These are phyloP conservation scores for Tachyglossus aculeatus DNA, from an alignment of 2,797 vertebrate species.

Conservation along the genomic window DNA sequence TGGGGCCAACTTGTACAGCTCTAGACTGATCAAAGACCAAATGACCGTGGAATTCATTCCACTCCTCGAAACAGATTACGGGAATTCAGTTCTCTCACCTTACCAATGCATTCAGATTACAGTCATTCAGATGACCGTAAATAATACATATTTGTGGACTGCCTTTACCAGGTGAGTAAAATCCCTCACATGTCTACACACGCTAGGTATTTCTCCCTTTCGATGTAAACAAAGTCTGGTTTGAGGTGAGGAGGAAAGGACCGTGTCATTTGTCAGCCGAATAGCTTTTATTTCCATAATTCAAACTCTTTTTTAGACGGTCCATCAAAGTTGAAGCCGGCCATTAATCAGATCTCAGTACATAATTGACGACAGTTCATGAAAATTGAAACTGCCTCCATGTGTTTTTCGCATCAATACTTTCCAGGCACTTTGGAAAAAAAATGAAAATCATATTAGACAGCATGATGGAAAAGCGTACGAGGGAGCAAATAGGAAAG, in stretches of 20 bases:
- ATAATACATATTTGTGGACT: conserved; percentile 41
- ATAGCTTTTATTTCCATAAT: conserved; percentile 48
- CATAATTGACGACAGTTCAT: conserved; percentile 33
- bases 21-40: conserved; percentile 2
- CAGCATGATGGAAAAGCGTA: conserved; percentile 14
- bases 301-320: conserved; percentile 14
- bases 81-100: conserved; percentile 1
- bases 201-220: neutral
- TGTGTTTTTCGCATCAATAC: conserved; percentile 23
- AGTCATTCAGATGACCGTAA: neutral
- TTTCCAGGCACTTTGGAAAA: conserved; percentile 8
- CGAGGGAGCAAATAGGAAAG: conserved; percentile 23
- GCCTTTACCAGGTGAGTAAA: neutral
- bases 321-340: conserved; percentile 27
- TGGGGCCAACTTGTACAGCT: conserved; percentile 2
- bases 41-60: conserved; percentile 1
- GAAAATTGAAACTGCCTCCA: conserved; percentile 45
- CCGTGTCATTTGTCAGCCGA: conserved; percentile 39
- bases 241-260: conserved; percentile 17
- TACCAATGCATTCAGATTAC: neutral
- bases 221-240: conserved; percentile 7
- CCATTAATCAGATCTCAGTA: conserved; percentile 33
- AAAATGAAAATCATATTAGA: conserved; percentile 31
- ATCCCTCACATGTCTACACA: neutral
- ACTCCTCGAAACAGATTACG: neutral